Evolutionary conservation across 2,113 vertebrate species (phyloP), one percentile per base, ranked within the genome.

Genomic region (Brienomyrus longianalis): DNA sequence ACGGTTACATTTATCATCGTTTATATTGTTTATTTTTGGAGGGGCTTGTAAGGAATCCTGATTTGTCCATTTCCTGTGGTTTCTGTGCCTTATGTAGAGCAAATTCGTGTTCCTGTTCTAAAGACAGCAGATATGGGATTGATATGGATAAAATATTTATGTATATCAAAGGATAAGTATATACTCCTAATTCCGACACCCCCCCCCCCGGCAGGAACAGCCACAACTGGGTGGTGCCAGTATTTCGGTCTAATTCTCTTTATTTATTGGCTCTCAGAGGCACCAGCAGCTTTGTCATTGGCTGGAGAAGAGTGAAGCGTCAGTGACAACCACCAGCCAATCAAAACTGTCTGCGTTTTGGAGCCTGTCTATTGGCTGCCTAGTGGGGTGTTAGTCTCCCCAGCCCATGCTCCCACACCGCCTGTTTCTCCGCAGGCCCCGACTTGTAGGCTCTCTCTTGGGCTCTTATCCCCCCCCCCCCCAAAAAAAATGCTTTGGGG

Each of bases 81-180:
- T 85, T 91, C 87, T 86, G 48, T 91, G 91, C 59, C 91, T 90
- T 89, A 91, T 91, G 87, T 93, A 93, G 93, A 93, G 90, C 91
- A 92, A 95, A 95, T 93, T 93, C 91, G 92, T 91, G 89, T 21
- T 66, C 92, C 66, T 93, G 92, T 95, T 94, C 89, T 93, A 89
- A 94, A 94, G 92, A 94, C 90, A 94, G 92, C 93, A 93, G 92
- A 92, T 93, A 92, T 89, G 93, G 89, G 92, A 90, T 91, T 93
- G 93, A 93, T 94, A 93, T 93, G 27, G 35, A 89, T 91, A 93
- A 91, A 88, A 66, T 94, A 94, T 95, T 95, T 94, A 94, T 94
- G 92, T 93, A 89, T 91, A 89, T 90, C 91, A 93, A 92, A 77
- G 66, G 39, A 52, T 86, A 51, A 70, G 35, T 80, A 85, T 83